These are phyloP conservation scores for Solen grandis DNA, from an alignment of 1,140 invertebrate genomes.

Conservation along the genomic window DNA sequence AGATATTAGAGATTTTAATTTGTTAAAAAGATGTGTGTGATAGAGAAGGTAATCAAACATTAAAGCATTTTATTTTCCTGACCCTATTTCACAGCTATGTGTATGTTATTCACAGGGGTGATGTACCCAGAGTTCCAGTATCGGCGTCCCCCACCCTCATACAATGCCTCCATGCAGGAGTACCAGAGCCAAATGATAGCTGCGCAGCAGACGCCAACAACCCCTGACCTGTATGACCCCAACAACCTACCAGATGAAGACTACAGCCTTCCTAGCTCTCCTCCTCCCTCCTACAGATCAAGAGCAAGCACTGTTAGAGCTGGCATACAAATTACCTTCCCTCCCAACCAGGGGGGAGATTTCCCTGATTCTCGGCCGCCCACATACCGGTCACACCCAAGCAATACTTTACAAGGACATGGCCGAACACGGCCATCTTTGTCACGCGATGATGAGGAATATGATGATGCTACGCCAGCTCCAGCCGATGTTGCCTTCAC, in stretches of 20 bases:
- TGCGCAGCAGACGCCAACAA: slow-evolving; percentile 54
- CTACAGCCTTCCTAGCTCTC: slow-evolving; percentile 75
- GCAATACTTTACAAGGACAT: slow-evolving; percentile 55
- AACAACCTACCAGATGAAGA: slow-evolving; percentile 63
- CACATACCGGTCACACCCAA: slow-evolving; percentile 76
- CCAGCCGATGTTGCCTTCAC: slow-evolving; percentile 63
- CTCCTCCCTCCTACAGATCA: slow-evolving; percentile 78
- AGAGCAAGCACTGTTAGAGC: slow-evolving; percentile 75
- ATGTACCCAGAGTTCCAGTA: slow-evolving; percentile 80
- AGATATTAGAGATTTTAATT: too few species aligned
- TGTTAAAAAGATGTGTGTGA: too few species aligned
- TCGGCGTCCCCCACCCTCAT: slow-evolving; percentile 78
- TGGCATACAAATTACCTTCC: slow-evolving; percentile 78
- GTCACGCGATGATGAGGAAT: slow-evolving; percentile 61
- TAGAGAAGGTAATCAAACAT: too few species aligned
- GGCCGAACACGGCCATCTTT: slow-evolving; percentile 64
- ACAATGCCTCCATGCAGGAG: slow-evolving; percentile 79
- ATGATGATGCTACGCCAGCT: slow-evolving; percentile 40
- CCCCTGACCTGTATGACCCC: slow-evolving; percentile 51
- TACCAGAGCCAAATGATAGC: slow-evolving; percentile 73
- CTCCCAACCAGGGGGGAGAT: slow-evolving; percentile 66
- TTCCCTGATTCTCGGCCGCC: slow-evolving; percentile 77
- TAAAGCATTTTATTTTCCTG: too few species aligned
- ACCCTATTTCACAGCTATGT: too few species aligned
- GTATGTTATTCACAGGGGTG: too few species aligned